Conservation (phyloP, 1,140 invertebrate genomes). For the Phocides pigmalion region DNA sequence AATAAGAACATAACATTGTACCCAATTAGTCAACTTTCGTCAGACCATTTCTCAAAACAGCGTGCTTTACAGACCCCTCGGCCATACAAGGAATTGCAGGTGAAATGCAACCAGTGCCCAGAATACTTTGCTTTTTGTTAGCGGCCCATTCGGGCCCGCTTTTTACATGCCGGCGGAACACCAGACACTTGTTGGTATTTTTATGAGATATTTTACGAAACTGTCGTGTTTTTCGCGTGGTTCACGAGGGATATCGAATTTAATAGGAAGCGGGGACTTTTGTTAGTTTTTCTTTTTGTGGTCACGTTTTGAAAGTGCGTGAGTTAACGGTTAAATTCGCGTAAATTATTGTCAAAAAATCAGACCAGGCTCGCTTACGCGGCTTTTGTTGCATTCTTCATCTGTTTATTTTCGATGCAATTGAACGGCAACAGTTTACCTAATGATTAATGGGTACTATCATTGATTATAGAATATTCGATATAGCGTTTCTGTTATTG, state of each 20-base stretch:
- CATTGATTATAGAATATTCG: too few species aligned
- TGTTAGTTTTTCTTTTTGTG: neutral
- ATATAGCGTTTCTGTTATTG: too few species aligned
- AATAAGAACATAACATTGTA: neutral
- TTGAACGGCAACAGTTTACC: too few species aligned
- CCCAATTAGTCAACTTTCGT: conserved; percentile 17
- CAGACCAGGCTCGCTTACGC: too few species aligned
- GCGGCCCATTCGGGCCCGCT: conserved; percentile 23
- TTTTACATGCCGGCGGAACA: conserved; percentile 29
- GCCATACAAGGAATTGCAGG: conserved; percentile 21
- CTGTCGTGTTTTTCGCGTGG: conserved; percentile 14
- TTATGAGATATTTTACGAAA: conserved; percentile 35
- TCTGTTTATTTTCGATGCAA: too few species aligned
- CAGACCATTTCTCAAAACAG: conserved; percentile 16
- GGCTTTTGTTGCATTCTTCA: too few species aligned
- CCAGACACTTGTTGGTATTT: conserved; percentile 29
- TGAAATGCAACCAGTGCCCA: conserved; percentile 39
- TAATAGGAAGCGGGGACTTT: conserved; percentile 2
- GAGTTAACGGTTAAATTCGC: too few species aligned
- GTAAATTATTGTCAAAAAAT: too few species aligned
- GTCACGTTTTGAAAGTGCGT: neutral
- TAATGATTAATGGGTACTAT: too few species aligned
- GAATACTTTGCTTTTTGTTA: conserved; percentile 40
- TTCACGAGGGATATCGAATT: conserved; percentile 25
- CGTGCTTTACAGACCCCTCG: neutral